Conservation (phyloP, 2,113 vertebrate genomes). For the Malurus melanocephalus region DNA sequence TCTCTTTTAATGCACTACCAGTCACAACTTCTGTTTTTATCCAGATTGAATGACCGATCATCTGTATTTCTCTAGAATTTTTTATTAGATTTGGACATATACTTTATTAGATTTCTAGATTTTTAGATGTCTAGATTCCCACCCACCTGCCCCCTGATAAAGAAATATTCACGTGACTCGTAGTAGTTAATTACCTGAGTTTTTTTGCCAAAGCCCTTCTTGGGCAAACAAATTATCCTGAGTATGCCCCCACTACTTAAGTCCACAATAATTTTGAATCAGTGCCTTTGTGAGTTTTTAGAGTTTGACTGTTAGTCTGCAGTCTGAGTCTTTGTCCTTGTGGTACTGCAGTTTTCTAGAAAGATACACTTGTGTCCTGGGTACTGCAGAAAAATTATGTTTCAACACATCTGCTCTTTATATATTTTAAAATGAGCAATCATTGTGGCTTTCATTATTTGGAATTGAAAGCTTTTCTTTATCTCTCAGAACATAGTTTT, state of each 20-base stretch:
- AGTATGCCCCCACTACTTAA: neutral
- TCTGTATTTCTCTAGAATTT: neutral
- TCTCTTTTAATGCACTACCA: neutral
- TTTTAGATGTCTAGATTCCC: neutral
- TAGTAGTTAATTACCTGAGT: neutral
- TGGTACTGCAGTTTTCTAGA: neutral
- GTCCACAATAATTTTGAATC: neutral
- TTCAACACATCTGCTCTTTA: neutral
- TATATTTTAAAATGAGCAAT: neutral
- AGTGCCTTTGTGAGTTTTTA: neutral
- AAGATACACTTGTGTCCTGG: neutral
- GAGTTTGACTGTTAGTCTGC: neutral
- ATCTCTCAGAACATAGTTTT: neutral
- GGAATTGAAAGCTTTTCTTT: neutral
- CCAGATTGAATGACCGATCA: neutral
- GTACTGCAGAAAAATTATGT: neutral
- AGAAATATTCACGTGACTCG: neutral
- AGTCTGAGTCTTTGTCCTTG: neutral
- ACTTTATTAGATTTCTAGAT: neutral
- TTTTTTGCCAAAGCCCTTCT: neutral
- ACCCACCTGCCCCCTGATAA: neutral
- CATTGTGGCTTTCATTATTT: neutral
- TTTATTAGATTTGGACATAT: neutral
- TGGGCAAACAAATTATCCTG: neutral
- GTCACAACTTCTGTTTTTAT: neutral